Evolutionary conservation across 2,113 vertebrate species (phyloP).

Genomic region (Macquaria australasica): DNA sequence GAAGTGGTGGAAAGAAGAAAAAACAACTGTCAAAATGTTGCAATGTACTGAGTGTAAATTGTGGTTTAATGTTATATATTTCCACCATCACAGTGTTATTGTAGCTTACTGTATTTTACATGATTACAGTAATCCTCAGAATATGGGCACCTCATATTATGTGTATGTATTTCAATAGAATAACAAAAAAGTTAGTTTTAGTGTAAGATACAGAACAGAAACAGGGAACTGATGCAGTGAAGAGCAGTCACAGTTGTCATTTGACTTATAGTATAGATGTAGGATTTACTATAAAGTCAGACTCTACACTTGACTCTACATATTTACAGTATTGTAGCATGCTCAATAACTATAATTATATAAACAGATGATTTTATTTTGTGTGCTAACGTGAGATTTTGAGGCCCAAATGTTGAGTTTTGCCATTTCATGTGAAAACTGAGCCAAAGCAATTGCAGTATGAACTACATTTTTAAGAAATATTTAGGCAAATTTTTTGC

Average conservation of each 20-base stretch:
- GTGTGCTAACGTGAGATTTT: neutral
- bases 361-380: neutral
- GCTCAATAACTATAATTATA: neutral
- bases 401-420: neutral
- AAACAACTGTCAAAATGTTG: neutral
- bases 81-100: neutral
- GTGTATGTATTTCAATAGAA: neutral
- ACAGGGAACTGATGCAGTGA: neutral
- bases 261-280: neutral
- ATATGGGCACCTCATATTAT: neutral
- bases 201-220: neutral
- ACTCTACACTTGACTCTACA: neutral
- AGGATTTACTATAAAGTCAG: neutral
- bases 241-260: neutral
- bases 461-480: neutral
- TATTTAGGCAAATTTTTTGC: neutral
- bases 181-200: neutral
- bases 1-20: neutral
- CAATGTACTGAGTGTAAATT: neutral
- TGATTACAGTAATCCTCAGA: neutral
- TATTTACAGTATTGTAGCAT: neutral
- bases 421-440: neutral
- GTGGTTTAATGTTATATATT: neutral
- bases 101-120: neutral
- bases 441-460: neutral